These are phyloP conservation scores for Nephrotoma flavescens DNA, from an alignment of 2,888 invertebrate species.

Conservation along the genomic window DNA sequence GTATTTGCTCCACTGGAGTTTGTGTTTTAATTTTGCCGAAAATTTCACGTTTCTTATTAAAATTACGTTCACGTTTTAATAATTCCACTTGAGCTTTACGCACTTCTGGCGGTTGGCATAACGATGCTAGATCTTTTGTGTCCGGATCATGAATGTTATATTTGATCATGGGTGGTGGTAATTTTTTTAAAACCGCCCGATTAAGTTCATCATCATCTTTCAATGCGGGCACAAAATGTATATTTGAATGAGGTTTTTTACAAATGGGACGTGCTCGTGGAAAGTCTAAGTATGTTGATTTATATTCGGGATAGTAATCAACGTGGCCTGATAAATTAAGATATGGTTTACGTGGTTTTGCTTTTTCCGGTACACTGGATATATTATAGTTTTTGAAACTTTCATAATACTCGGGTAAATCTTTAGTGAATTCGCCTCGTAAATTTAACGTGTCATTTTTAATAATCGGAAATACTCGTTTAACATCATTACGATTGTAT, in stretches of 20 bases:
- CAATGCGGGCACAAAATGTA: background rate
- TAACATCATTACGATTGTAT: background rate
- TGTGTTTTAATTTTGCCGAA: background rate
- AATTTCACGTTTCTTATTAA: conserved; percentile 1
- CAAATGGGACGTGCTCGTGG: conserved; percentile 28
- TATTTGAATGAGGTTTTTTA: conserved; percentile 16
- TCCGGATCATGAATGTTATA: conserved; percentile 5
- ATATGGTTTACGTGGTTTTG: conserved; percentile 27
- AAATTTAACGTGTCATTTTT: conserved; percentile 16
- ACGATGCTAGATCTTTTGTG: background rate
- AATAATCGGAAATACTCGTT: background rate
- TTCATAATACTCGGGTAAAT: conserved; percentile 29
- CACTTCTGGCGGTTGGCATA: conserved; percentile 22
- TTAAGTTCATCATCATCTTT: background rate
- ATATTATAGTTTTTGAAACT: conserved; percentile 30
- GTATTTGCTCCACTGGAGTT: background rate
- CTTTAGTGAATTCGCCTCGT: conserved; percentile 24
- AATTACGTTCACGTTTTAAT: conserved; percentile 21
- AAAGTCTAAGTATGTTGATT: conserved; percentile 27
- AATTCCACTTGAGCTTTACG: conserved; percentile 19
- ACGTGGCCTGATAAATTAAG: conserved; percentile 28
- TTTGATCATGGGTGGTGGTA: background rate
- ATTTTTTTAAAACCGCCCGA: background rate
- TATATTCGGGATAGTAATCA: conserved; percentile 31
- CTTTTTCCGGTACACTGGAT: conserved; percentile 27